Percentiles rank a stretch among this genome's conserved stretches.
Conservation (phyloP, 2,113 vertebrate genomes). For the Rhipidura dahli region DNA sequence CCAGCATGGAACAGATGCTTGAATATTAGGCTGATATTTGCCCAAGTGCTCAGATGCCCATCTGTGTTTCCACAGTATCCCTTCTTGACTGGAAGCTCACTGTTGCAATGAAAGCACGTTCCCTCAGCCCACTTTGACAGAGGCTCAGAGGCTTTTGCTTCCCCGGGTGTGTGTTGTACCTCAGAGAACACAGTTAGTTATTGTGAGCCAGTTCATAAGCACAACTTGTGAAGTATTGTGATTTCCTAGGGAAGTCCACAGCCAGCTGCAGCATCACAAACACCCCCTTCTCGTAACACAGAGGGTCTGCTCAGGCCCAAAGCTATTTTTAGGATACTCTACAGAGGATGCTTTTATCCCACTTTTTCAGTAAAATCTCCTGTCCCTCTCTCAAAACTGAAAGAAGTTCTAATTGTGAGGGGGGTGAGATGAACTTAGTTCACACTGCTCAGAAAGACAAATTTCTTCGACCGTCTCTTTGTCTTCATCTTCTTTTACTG, state of each 20-base stretch:
- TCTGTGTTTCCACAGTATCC: background rate
- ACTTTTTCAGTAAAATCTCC: background rate
- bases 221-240: background rate
- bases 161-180: background rate
- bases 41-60: background rate
- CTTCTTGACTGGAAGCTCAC: background rate
- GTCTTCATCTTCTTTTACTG: background rate
- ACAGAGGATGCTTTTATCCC: background rate
- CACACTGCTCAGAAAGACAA: too few relatives aligned
- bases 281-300: accelerated
- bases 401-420: background rate
- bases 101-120: background rate
- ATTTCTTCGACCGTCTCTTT: too few relatives aligned
- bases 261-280: background rate
- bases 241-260: background rate
- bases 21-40: background rate
- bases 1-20: background rate
- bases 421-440: background rate
- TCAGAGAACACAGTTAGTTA: background rate
- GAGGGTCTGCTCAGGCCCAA: background rate
- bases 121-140: background rate
- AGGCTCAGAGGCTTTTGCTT: background rate
- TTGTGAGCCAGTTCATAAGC: background rate
- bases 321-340: background rate
- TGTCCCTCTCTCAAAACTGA: background rate